Percentiles rank a stretch among this genome's conserved stretches.
These are phyloP conservation scores for Acleris literana DNA, from an alignment of 2,888 invertebrate species.

Conservation along the genomic window DNA sequence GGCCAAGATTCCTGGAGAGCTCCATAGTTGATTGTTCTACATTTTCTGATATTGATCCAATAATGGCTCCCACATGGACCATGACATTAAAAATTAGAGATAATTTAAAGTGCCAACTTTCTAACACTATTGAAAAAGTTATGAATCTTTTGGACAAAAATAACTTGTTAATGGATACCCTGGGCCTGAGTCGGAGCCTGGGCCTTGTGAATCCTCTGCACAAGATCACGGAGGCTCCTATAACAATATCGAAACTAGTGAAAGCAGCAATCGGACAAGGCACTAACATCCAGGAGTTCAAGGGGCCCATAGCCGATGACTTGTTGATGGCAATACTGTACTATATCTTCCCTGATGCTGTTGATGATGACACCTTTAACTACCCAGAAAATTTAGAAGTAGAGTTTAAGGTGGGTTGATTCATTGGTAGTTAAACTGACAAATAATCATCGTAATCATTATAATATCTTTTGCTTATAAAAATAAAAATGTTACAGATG, in stretches of 20 bases:
- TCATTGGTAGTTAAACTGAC: not conserved
- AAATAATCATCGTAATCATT: not conserved
- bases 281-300: slow-evolving; percentile 83
- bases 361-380: slow-evolving; percentile 83
- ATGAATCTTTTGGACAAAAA: slow-evolving; percentile 85
- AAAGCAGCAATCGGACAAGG: slow-evolving; percentile 80
- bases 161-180: slow-evolving; percentile 72
- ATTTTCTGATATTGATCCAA: slow-evolving; percentile 94
- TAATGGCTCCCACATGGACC: slow-evolving; percentile 91
- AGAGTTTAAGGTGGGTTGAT: slow-evolving; percentile 67
- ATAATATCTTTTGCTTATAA: not conserved
- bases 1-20: slow-evolving; percentile 94
- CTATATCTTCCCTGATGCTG: slow-evolving; percentile 95
- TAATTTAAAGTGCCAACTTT: slow-evolving; percentile 89
- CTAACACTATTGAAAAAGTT: slow-evolving; percentile 89
- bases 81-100: slow-evolving; percentile 86
- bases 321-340: slow-evolving; percentile 90
- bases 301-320: slow-evolving; percentile 90
- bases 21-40: slow-evolving; percentile 93
- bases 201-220: slow-evolving; percentile 85
- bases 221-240: slow-evolving; percentile 90
- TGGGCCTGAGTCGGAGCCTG: slow-evolving; percentile 75
- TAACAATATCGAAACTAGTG: slow-evolving; percentile 85
- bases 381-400: slow-evolving; percentile 78
- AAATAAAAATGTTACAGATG: too few relatives aligned